Evolutionary conservation across 2,113 vertebrate genomes (phyloP).

Genomic region (Microtus ochrogaster): DNA sequence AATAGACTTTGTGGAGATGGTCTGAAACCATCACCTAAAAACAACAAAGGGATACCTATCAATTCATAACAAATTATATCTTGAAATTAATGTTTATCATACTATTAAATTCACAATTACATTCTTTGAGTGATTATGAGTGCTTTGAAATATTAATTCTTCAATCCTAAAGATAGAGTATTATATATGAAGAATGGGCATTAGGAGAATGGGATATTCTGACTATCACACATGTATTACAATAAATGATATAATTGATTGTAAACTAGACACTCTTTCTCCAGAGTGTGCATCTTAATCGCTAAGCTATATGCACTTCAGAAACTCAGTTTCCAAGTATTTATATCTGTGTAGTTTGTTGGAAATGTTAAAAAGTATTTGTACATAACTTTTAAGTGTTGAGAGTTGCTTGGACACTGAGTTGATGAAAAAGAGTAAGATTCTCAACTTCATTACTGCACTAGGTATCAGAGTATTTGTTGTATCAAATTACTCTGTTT

Average conservation of each 20-base stretch:
- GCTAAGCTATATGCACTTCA: neutral
- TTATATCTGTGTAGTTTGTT: neutral
- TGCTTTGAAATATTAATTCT: neutral
- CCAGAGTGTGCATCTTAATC: neutral
- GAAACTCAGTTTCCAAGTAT: neutral
- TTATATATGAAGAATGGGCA: neutral
- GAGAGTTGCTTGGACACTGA: neutral
- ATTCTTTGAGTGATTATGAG: too few species aligned
- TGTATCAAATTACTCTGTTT: neutral
- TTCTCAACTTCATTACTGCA: fast-evolving
- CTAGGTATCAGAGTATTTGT: neutral
- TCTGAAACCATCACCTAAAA: neutral
- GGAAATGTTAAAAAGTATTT: neutral
- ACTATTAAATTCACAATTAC: neutral
- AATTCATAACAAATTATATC: neutral
- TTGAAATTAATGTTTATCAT: neutral
- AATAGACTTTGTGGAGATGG: neutral
- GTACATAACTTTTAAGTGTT: neutral
- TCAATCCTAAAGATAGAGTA: neutral
- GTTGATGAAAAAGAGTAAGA: neutral
- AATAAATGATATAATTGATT: neutral
- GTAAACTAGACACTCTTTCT: neutral
- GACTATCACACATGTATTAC: neutral
- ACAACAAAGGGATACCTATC: neutral
- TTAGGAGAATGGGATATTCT: too few species aligned